phyloP scores from a whole-genome alignment of 2,888 invertebrate genomes.

The Rhogogaster chlorosoma region DNA sequence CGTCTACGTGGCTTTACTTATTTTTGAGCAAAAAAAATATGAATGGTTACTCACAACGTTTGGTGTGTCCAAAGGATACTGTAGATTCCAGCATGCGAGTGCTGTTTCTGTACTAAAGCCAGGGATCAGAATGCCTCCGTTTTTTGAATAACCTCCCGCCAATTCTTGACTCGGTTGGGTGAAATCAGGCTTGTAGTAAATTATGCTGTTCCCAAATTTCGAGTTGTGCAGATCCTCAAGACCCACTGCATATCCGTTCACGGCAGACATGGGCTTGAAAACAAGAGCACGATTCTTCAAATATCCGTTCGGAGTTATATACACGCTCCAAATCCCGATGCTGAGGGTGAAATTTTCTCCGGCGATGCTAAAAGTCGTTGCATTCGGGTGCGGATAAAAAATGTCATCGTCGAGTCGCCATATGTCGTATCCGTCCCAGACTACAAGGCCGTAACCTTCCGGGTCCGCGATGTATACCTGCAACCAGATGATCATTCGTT shows the following conservation, averaged over 20 bases:
- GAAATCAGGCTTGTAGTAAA: conserved; percentile 54
- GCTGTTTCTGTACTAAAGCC: conserved; percentile 70
- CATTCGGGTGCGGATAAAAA: conserved; percentile 55
- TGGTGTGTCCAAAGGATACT: not conserved
- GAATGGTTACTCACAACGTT: conserved; percentile 78
- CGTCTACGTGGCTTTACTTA: too few relatives aligned
- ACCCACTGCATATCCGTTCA: conserved; percentile 56
- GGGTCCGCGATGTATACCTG: not conserved
- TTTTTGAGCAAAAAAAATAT: conserved; percentile 77
- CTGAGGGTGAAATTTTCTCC: conserved; percentile 83
- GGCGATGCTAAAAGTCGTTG: conserved; percentile 63
- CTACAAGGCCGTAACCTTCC: conserved; percentile 32
- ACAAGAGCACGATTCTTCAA: conserved; percentile 50
- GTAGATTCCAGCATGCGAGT: conserved; percentile 72
- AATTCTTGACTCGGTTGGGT: conserved; percentile 65
- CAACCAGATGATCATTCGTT: not conserved
- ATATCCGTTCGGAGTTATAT: not conserved
- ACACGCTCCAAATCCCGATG: conserved; percentile 82
- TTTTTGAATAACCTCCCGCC: conserved; percentile 70
- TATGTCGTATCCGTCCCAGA: conserved; percentile 56
- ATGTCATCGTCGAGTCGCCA: conserved; percentile 60
- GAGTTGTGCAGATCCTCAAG: conserved; percentile 55
- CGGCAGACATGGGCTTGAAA: conserved; percentile 64
- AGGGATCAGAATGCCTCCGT: conserved; percentile 71
- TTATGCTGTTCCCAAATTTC: conserved; percentile 48